phyloP scores from a whole-genome alignment of 1,140 invertebrate species.

The Antheraea mylitta region DNA sequence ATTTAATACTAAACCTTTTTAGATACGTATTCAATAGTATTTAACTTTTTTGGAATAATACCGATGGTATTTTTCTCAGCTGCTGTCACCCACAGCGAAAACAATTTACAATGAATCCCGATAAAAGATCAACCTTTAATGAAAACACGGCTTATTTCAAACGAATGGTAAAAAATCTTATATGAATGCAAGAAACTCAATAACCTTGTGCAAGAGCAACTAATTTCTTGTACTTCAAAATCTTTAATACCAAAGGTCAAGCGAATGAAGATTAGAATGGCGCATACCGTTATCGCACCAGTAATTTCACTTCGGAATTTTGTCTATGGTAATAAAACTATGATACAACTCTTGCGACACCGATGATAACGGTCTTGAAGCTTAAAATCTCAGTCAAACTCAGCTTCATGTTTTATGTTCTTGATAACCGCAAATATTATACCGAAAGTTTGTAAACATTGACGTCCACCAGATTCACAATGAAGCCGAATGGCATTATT shows the following conservation, averaged over 20 bases:
- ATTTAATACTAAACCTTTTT: no score
- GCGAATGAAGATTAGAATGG: not conserved
- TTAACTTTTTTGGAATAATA: no score
- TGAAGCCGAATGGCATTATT: no score
- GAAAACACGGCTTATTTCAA: no score
- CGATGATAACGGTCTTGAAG: not conserved
- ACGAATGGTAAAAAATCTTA: not conserved
- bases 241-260: constrained; percentile 1
- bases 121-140: no score
- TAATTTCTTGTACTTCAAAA: not conserved
- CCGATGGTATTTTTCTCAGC: no score
- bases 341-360: not conserved
- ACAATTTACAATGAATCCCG: no score
- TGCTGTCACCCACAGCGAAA: no score
- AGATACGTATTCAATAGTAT: no score
- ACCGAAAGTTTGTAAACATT: not conserved
- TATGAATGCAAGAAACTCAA: no score
- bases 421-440: not conserved
- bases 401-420: not conserved
- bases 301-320: not conserved
- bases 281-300: not conserved
- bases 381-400: not conserved
- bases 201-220: not conserved
- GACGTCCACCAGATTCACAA: not conserved
- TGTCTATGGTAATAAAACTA: not conserved